A percentile compares a stretch with the other conserved stretches of the same genome.
Conservation (phyloP, 2,888 invertebrate species). For the Eupithecia dodoneata region DNA sequence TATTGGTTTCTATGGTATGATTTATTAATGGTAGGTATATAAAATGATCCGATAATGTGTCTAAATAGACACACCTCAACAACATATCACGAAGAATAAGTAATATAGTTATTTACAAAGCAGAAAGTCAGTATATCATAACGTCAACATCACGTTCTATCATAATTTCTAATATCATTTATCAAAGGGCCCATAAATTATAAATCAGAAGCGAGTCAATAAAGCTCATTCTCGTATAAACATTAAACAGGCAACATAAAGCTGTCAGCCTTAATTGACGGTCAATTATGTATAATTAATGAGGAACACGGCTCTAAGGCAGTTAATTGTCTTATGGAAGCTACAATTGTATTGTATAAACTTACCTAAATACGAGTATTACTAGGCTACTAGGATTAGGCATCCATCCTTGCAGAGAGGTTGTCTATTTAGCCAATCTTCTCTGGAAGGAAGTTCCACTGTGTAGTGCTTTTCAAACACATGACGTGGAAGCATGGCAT, state of each 20-base stretch:
- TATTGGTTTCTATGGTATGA: too few relatives aligned
- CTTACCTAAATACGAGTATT: too few relatives aligned
- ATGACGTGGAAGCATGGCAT: too few relatives aligned
- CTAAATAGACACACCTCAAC: too few relatives aligned
- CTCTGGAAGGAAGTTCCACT: too few relatives aligned
- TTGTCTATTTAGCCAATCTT: too few relatives aligned
- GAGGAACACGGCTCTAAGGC: constrained; percentile 35
- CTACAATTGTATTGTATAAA: background rate
- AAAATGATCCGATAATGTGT: too few relatives aligned
- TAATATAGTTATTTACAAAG: background rate
- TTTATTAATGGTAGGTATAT: too few relatives aligned
- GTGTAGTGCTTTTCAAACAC: too few relatives aligned
- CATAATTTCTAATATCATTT: constrained; percentile 13
- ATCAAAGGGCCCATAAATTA: constrained; percentile 31
- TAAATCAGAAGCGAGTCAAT: constrained; percentile 32
- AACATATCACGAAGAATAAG: too few relatives aligned
- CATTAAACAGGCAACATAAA: constrained; percentile 39
- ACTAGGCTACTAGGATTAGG: too few relatives aligned
- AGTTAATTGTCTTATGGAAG: constrained; percentile 34
- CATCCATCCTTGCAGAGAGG: too few relatives aligned
- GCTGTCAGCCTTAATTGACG: constrained; percentile 45
- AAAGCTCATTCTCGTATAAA: constrained; percentile 32
- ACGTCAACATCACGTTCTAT: background rate
- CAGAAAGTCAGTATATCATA: background rate
- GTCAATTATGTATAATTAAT: constrained; percentile 45